These are phyloP conservation scores for Eustalomyia histrio DNA, from an alignment of 2,888 invertebrate genomes.

Conservation along the genomic window DNA sequence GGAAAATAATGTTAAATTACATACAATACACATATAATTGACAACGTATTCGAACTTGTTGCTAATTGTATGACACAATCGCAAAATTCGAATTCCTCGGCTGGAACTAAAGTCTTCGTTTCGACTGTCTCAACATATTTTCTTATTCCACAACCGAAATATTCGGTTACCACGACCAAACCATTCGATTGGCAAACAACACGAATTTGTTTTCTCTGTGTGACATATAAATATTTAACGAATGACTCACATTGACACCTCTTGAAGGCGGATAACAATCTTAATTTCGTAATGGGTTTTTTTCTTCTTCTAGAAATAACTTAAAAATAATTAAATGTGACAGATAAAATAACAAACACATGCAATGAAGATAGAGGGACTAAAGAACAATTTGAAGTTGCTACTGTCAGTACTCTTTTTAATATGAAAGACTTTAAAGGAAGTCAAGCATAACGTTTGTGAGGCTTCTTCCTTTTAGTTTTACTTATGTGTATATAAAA, in stretches of 20 bases:
- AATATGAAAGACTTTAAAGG: conserved; percentile 67
- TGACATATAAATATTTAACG: neutral
- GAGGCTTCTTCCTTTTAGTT: conserved; percentile 67
- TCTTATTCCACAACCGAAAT: too few species aligned
- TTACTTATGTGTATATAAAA: neutral
- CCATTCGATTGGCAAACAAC: too few species aligned
- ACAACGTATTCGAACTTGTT: too few species aligned
- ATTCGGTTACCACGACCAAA: too few species aligned
- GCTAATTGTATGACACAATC: too few species aligned
- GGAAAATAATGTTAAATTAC: too few species aligned
- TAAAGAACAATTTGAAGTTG: conserved; percentile 15
- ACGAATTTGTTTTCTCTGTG: too few species aligned
- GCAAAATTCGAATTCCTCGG: too few species aligned
- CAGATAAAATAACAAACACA: conserved; percentile 47
- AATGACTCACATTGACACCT: conserved; percentile 47
- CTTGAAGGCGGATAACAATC: conserved; percentile 33
- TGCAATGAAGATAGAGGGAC: conserved; percentile 24
- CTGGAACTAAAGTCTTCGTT: too few species aligned
- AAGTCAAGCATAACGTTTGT: conserved; percentile 70
- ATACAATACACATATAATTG: too few species aligned
- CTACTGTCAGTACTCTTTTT: conserved; percentile 26
- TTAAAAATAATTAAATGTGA: conserved; percentile 49
- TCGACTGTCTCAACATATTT: too few species aligned
- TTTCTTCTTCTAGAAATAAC: conserved; percentile 9
- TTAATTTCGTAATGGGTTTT: conserved; percentile 31